Evolutionary conservation across 2,888 invertebrate species (phyloP), one percentile per base, ranked within the genome.

Genomic region (Volucella bombylans): DNA sequence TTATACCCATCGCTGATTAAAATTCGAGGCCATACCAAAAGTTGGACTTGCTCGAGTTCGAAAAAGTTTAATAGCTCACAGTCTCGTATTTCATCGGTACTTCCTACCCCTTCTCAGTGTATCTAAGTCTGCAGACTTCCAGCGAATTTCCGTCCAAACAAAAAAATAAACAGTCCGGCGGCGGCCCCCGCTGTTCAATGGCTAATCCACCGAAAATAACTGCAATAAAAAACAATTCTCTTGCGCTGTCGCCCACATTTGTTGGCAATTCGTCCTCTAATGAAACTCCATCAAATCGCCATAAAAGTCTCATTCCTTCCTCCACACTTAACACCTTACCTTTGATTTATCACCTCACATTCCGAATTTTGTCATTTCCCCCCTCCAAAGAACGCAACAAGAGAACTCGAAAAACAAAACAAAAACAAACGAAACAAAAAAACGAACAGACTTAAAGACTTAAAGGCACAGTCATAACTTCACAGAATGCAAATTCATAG

Each of bases 341-440:
- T 6, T 23, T 83, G 83, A 83, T 83, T 83, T 83, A 83, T 83
- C 14, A 49, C 43, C 15, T 45, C n/a, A 50, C 64, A 69, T 69
- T 82, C 59, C 52, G 73, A 41, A 78, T 69, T 82, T 78, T 54
- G 81, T 71, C 69, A 81, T 59, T 62, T 6, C 31, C 31, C 31
- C 6, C 31, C 31, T 1, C 31, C 31, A 31, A 23, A 52, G 49
- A 68, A 52, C 50, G 11, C 31, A 39, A 69, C 38, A 62, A 50
- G 38, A 59, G 38, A 43, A 52, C 14, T 23, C 47, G 38, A 62
- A 8, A 52, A 11, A 69, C 11, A 62, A 31, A 61, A 10, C 15
- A 49, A 43, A 14, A 47, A 23, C 1, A 1, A 2, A 23, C 18
- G 49, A 12, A 47, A 54, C 10, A 45, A 12, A 45, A 55, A 11